These are phyloP conservation scores for Papilio helenus DNA, from an alignment of 1,140 invertebrate genomes.

Conservation along the genomic window DNA sequence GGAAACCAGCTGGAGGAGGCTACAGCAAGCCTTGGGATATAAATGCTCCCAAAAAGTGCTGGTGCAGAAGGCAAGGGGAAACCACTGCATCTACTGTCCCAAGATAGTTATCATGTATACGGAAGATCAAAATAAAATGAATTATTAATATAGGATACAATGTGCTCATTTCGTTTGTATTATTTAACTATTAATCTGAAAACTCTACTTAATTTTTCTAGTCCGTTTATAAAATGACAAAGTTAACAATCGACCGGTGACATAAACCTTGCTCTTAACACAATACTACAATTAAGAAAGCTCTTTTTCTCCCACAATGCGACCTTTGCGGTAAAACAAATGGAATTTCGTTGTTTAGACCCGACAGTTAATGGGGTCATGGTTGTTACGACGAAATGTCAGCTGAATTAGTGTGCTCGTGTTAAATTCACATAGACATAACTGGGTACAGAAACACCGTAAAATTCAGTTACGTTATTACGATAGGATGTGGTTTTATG, in stretches of 20 bases:
- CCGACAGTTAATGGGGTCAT: constrained; percentile 10
- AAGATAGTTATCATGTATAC: too few relatives aligned
- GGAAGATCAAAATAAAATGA: too few relatives aligned
- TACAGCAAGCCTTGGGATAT: too few relatives aligned
- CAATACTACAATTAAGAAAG: constrained; percentile 22
- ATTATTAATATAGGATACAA: too few relatives aligned
- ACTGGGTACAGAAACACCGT: neutral
- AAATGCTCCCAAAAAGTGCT: too few relatives aligned
- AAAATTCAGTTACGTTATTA: neutral
- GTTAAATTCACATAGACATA: constrained; percentile 1
- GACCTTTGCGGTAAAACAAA: constrained; percentile 14
- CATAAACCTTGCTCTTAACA: neutral
- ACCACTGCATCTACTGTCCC: too few relatives aligned
- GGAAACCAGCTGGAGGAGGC: too few relatives aligned
- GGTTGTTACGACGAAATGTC: constrained; percentile 16
- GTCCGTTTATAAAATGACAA: neutral
- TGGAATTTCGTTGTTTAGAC: constrained; percentile 24
- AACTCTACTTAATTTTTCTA: too few relatives aligned
- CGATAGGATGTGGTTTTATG: neutral
- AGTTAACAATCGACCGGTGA: neutral
- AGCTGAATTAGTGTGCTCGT: constrained; percentile 1
- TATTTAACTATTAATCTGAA: too few relatives aligned
- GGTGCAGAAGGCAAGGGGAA: too few relatives aligned
- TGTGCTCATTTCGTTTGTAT: too few relatives aligned
- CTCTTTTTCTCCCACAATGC: constrained; percentile 12